phyloP scores from a whole-genome alignment of 2,888 invertebrate species.

The Eumerus sabulonum region DNA sequence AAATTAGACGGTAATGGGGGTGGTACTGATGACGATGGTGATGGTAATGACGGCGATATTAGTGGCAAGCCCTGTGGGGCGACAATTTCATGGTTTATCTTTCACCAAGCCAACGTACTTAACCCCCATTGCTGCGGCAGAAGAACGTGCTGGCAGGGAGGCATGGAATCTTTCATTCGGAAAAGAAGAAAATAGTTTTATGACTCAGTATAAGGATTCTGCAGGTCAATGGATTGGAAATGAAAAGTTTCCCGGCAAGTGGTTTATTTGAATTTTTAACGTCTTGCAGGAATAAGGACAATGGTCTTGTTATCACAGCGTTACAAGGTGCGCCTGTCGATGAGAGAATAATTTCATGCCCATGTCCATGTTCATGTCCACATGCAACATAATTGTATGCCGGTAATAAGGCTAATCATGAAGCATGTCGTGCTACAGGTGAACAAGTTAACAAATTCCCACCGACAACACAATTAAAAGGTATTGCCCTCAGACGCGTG shows the following conservation, averaged over 20 bases:
- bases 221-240: constrained; percentile 58
- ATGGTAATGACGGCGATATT: constrained; percentile 9
- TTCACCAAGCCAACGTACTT: constrained; percentile 51
- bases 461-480: no score
- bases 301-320: constrained; percentile 15
- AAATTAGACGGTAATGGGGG: not conserved
- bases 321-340: constrained; percentile 11
- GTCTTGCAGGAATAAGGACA: constrained; percentile 39
- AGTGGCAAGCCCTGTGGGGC: constrained; percentile 20
- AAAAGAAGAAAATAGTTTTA: constrained; percentile 24
- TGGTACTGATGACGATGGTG: constrained; percentile 12
- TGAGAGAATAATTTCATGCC: no score
- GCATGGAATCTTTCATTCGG: constrained; percentile 47
- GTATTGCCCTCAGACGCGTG: no score
- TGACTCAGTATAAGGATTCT: constrained; percentile 46
- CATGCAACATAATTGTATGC: no score
- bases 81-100: constrained; percentile 62
- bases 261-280: constrained; percentile 40
- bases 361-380: no score
- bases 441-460: no score
- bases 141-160: no score
- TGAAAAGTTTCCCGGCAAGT: constrained; percentile 43
- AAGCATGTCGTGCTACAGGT: no score
- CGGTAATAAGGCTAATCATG: no score
- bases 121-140: constrained; percentile 46